A percentile compares a stretch with the other conserved stretches of the same genome.
Evolutionary conservation across 2,888 invertebrate species (phyloP).

Genomic region (Malacosoma neustria): DNA sequence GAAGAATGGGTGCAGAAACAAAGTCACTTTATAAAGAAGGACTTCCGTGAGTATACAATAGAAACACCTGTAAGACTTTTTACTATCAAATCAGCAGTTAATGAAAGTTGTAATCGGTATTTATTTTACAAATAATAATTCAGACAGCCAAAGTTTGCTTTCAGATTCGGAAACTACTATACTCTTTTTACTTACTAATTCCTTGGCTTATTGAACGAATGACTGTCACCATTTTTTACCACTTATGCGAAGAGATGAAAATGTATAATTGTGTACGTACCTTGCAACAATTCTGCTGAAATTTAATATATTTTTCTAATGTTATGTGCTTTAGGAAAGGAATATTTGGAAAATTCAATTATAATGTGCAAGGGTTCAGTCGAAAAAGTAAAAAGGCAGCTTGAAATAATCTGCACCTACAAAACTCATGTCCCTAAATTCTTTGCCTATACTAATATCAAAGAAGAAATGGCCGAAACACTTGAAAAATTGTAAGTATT

Average conservation of each 20-base stretch:
- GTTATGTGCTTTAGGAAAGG: slow-evolving; percentile 12
- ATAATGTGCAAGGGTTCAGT: slow-evolving; percentile 24
- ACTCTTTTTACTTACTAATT: too few relatives aligned
- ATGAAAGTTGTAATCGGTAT: slow-evolving; percentile 12
- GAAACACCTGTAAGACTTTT: slow-evolving; percentile 12
- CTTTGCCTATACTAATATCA: slow-evolving; percentile 8
- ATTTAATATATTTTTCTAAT: neutral
- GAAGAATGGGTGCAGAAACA: slow-evolving; percentile 33
- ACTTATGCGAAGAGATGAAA: too few relatives aligned
- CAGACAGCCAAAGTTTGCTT: too few relatives aligned
- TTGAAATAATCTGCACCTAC: slow-evolving; percentile 31
- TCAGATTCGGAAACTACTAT: too few relatives aligned
- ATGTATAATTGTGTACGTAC: too few relatives aligned
- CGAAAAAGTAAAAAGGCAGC: slow-evolving; percentile 25
- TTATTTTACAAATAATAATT: too few relatives aligned
- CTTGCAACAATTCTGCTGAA: too few relatives aligned
- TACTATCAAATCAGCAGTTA: slow-evolving; percentile 10
- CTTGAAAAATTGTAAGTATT: slow-evolving; percentile 7
- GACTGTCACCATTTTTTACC: too few relatives aligned
- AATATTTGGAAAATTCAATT: slow-evolving; percentile 19
- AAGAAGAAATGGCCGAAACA: neutral
- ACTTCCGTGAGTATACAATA: slow-evolving; percentile 25
- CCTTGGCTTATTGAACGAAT: too few relatives aligned
- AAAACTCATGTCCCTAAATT: slow-evolving; percentile 26
- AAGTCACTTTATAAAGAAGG: slow-evolving; percentile 22